phyloP scores from a whole-genome alignment of 2,113 vertebrate species.

The Callaeas wilsoni region DNA sequence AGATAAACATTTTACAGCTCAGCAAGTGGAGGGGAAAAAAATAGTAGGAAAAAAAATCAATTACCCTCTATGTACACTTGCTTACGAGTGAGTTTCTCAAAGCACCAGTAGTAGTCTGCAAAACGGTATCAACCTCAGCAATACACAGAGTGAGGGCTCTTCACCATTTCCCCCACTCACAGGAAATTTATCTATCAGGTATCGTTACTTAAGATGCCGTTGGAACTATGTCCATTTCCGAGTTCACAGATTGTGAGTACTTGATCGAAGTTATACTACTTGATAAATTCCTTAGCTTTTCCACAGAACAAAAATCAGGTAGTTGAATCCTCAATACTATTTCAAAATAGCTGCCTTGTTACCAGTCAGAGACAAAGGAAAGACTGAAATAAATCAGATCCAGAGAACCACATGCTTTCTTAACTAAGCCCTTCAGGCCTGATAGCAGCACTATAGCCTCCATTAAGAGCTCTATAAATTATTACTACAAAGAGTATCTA shows the following conservation, averaged over 20 bases:
- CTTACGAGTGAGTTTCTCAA: not conserved
- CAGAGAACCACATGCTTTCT: not conserved
- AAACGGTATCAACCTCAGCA: not conserved
- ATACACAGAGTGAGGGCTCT: not conserved
- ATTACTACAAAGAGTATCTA: not conserved
- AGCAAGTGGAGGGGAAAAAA: not conserved
- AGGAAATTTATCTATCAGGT: not conserved
- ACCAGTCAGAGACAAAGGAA: not conserved
- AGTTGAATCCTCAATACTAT: not conserved
- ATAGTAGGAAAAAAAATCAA: not conserved
- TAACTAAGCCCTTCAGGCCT: not conserved
- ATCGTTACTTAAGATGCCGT: not conserved
- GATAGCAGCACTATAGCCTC: not conserved
- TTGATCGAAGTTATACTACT: not conserved
- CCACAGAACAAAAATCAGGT: not conserved
- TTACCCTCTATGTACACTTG: not conserved
- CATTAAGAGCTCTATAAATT: not conserved
- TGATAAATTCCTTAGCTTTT: not conserved
- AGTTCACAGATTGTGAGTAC: not conserved
- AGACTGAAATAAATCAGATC: not conserved
- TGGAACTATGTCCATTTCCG: not conserved
- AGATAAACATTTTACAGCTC: not conserved
- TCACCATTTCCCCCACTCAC: not conserved
- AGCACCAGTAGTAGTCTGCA: not conserved
- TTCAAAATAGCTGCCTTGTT: not conserved